Evolutionary conservation across 2,113 vertebrate genomes (phyloP).

Genomic region (Cnemophilus loriae): DNA sequence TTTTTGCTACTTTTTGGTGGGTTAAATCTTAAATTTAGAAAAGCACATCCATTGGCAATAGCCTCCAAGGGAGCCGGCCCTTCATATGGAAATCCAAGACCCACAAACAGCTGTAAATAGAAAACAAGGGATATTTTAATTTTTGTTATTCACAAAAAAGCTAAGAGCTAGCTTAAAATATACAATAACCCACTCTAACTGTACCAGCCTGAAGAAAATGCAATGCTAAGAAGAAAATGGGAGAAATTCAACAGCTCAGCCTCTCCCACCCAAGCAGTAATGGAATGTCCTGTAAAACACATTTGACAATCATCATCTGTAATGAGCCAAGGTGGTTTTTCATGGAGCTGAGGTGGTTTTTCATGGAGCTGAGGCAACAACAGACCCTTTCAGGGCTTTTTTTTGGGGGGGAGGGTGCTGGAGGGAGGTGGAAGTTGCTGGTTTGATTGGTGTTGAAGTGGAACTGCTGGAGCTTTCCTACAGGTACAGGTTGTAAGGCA

Average conservation of each 20-base stretch:
- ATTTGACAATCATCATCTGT: constrained; percentile 70
- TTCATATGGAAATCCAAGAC: constrained; percentile 96
- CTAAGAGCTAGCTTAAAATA: not conserved
- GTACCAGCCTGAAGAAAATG: not conserved
- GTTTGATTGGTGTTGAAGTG: constrained; percentile 22
- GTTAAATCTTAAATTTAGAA: constrained; percentile 92
- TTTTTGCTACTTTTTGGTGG: constrained; percentile 98
- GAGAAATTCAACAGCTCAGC: not conserved
- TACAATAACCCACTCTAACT: not conserved
- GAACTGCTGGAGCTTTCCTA: not conserved
- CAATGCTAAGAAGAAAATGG: not conserved
- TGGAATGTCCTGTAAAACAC: not conserved
- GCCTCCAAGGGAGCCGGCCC: constrained; percentile 95
- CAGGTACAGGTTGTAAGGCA: not conserved
- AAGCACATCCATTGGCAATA: constrained; percentile 95
- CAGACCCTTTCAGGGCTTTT: constrained; percentile 34
- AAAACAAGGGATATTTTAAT: not conserved
- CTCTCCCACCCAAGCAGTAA: not conserved
- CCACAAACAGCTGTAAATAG: constrained; percentile 89
- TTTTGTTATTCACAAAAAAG: not conserved
- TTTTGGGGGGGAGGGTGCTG: too few species aligned
- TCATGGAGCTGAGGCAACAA: constrained; percentile 53
- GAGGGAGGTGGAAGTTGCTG: not conserved
- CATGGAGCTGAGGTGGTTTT: constrained; percentile 39
- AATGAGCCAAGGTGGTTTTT: constrained; percentile 48